phyloP scores from a whole-genome alignment of 2,888 invertebrate genomes.

The Arctia plantaginis region DNA sequence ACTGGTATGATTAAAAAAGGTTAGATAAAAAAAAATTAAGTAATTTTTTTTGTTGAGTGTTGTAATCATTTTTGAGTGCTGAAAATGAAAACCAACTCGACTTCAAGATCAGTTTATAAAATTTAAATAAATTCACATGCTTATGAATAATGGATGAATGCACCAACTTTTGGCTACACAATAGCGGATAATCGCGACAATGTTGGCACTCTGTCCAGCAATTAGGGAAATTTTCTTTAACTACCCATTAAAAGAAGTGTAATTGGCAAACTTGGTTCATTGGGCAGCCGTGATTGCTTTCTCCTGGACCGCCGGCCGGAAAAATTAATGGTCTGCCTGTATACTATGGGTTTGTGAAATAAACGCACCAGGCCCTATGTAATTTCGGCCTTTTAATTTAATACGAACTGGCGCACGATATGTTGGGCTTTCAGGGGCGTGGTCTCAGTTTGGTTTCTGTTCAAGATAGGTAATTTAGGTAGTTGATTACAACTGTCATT shows the following conservation, averaged over 20 bases:
- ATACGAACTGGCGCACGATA: constrained; percentile 53
- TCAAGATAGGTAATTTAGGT: not conserved
- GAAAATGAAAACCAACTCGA: constrained; percentile 20
- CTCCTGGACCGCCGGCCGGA: constrained; percentile 67
- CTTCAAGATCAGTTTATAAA: constrained; percentile 41
- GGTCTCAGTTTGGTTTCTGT: constrained; percentile 9
- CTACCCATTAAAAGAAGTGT: constrained; percentile 76
- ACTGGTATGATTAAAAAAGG: not conserved
- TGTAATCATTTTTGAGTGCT: not conserved
- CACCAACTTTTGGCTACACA: constrained; percentile 55
- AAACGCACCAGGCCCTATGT: constrained; percentile 51
- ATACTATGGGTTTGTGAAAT: constrained; percentile 63
- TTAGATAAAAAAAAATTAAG: not conserved
- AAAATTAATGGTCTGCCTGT: constrained; percentile 71
- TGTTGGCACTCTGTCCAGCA: constrained; percentile 65
- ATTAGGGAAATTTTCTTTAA: constrained; percentile 76
- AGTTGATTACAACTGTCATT: not conserved
- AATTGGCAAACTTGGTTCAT: constrained; percentile 80
- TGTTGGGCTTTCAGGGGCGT: constrained; percentile 43
- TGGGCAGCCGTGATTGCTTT: constrained; percentile 77
- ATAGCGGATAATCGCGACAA: constrained; percentile 55
- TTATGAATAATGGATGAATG: constrained; percentile 62
- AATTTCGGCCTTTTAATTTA: constrained; percentile 56
- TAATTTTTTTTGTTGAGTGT: not conserved
- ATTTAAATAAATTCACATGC: constrained; percentile 47